Conservation (phyloP, 2,888 invertebrate genomes). For the Priocnemis perturbator region DNA sequence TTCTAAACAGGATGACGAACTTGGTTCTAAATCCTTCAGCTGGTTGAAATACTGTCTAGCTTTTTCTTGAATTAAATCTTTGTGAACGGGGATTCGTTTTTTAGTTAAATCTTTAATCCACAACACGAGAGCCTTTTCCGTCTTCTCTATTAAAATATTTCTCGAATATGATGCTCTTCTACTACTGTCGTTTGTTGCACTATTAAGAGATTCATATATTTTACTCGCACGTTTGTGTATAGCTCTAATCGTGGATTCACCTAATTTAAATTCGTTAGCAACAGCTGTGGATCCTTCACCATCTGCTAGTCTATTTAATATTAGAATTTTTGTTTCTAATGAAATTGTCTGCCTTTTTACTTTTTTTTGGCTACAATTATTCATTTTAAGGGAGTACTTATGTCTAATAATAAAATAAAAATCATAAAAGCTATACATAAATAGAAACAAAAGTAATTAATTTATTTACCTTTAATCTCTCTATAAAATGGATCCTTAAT, state of each 20-base stretch:
- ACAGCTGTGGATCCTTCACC: slow-evolving; percentile 36
- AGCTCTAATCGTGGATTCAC: slow-evolving; percentile 38
- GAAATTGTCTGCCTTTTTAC: slow-evolving; percentile 24
- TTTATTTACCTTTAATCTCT: slow-evolving; percentile 17
- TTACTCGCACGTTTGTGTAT: slow-evolving; percentile 37
- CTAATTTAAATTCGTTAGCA: slow-evolving; percentile 36
- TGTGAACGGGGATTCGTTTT: slow-evolving; percentile 46
- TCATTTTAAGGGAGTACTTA: slow-evolving; percentile 32
- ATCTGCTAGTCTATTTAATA: slow-evolving; percentile 36
- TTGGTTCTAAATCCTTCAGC: slow-evolving; percentile 37
- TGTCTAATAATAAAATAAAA: slow-evolving; percentile 34
- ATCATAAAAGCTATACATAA: slow-evolving; percentile 25
- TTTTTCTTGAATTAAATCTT: slow-evolving; percentile 43
- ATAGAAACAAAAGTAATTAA: slow-evolving; percentile 13
- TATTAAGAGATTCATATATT: slow-evolving; percentile 32
- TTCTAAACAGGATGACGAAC: slow-evolving; percentile 26
- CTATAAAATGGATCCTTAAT: slow-evolving; percentile 12
- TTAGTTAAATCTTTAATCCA: slow-evolving; percentile 45
- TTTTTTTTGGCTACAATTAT: slow-evolving; percentile 23
- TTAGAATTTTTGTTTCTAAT: slow-evolving; percentile 37
- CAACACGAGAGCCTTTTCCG: slow-evolving; percentile 38
- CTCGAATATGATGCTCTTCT: slow-evolving; percentile 31
- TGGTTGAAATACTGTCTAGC: slow-evolving; percentile 37
- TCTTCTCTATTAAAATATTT: slow-evolving; percentile 37
- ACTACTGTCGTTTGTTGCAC: slow-evolving; percentile 28